These are phyloP conservation scores for Brachionus calyciflorus DNA, from an alignment of 1,140 invertebrate species.

Conservation along the genomic window DNA sequence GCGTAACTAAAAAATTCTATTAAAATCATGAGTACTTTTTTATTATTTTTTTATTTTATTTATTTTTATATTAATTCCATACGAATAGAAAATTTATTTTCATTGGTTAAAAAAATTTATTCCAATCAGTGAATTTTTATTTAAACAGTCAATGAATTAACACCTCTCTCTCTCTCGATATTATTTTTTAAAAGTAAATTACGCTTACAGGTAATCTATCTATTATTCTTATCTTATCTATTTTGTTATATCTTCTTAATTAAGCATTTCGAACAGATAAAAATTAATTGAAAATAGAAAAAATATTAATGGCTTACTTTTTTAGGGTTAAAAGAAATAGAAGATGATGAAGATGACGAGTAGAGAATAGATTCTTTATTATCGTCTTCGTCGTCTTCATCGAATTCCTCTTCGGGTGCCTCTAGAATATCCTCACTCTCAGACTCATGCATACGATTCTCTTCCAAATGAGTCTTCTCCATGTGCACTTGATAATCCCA, in stretches of 20 bases:
- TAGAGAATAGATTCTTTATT: conserved; percentile 1
- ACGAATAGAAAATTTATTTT: no score
- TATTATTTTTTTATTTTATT: no score
- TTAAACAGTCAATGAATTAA: not conserved
- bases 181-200: conserved; percentile 34
- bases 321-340: not conserved
- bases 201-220: conserved; percentile 44
- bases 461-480: not conserved
- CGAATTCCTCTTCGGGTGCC: not conserved
- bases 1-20: no score
- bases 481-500: conserved; percentile 46
- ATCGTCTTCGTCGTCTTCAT: not conserved
- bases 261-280: conserved; percentile 21
- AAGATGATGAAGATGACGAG: conserved; percentile 15
- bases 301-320: not conserved
- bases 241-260: conserved; percentile 29
- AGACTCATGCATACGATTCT: not conserved
- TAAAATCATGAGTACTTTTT: no score
- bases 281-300: conserved; percentile 10
- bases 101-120: no score
- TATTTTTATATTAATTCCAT: no score
- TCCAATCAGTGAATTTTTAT: no score
- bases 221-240: conserved; percentile 39
- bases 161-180: conserved; percentile 6
- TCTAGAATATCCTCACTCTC: not conserved